Percentiles rank a stretch among this genome's conserved stretches.
phyloP scores from a whole-genome alignment of 1,140 invertebrate species.

The Meloidogyne floridensis region DNA sequence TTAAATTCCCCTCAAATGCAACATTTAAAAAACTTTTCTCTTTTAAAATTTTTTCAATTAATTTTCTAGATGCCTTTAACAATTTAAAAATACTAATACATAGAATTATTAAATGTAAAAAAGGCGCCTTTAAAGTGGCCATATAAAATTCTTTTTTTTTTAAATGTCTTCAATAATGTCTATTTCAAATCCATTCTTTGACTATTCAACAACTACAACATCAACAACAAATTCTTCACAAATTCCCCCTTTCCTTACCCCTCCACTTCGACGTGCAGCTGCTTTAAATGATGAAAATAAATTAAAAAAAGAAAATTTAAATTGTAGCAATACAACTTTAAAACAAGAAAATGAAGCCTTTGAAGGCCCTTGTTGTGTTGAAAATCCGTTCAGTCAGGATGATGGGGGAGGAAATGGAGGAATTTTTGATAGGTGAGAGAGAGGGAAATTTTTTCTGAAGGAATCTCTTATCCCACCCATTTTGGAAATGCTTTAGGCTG shows the following conservation, averaged over 20 bases:
- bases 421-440: background rate
- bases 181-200: constrained; percentile 10
- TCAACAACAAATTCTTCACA: background rate
- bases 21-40: no score
- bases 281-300: background rate
- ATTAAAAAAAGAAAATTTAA: background rate
- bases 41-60: background rate
- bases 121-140: background rate
- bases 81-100: no score
- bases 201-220: background rate
- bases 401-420: background rate
- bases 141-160: background rate
- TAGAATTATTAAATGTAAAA: background rate
- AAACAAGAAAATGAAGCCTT: background rate
- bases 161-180: background rate
- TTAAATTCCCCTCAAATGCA: no score
- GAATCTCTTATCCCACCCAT: no score
- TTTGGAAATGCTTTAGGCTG: no score
- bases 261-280: background rate
- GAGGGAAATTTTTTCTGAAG: background rate
- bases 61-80: background rate
- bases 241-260: background rate
- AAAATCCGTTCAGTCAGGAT: background rate
- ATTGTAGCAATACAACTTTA: background rate
- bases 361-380: background rate